phyloP scores from a whole-genome alignment of 2,113 vertebrate species.

The Kryptolebias marmoratus region DNA sequence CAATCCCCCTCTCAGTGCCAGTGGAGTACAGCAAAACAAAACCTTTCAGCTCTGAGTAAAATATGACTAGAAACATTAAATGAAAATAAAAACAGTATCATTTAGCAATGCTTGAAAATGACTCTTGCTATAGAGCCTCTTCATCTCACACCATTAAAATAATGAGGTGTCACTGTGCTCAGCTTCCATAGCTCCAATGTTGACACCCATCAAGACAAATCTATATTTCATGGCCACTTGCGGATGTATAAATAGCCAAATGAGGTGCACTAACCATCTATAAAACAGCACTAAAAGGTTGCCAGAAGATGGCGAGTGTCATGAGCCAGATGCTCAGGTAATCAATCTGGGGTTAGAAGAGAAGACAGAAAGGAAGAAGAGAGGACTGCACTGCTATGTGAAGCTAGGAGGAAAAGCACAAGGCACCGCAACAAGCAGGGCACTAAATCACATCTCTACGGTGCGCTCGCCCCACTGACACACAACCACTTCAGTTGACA shows the following conservation, averaged over 20 bases:
- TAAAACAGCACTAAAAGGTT: slow-evolving; percentile 85
- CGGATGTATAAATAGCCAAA: slow-evolving; percentile 87
- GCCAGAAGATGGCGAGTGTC: slow-evolving; percentile 78
- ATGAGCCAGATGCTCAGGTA: slow-evolving; percentile 68
- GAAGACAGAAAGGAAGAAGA: slow-evolving; percentile 54
- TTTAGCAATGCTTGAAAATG: slow-evolving; percentile 62
- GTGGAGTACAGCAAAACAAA: slow-evolving; percentile 34
- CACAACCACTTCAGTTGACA: slow-evolving; percentile 77
- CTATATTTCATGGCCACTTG: slow-evolving; percentile 86
- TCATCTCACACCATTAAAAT: slow-evolving; percentile 80
- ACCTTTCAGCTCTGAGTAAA: slow-evolving; percentile 39
- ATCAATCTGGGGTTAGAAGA: slow-evolving; percentile 79
- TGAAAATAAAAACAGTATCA: slow-evolving; percentile 63
- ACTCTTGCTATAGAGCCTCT: slow-evolving; percentile 46
- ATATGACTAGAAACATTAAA: slow-evolving; percentile 61
- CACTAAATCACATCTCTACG: slow-evolving; percentile 80
- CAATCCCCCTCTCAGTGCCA: slow-evolving; percentile 15
- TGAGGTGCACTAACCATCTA: slow-evolving; percentile 82
- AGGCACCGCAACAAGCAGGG: slow-evolving; percentile 57
- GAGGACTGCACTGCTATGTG: slow-evolving; percentile 53
- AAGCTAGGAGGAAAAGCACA: slow-evolving; percentile 63
- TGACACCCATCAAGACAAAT: slow-evolving; percentile 84
- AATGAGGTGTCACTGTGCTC: slow-evolving; percentile 78
- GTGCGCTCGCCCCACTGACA: slow-evolving; percentile 69
- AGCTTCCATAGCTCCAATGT: slow-evolving; percentile 61